Conservation (phyloP, 1,140 invertebrate genomes). For the Platorchestia sp. region DNA sequence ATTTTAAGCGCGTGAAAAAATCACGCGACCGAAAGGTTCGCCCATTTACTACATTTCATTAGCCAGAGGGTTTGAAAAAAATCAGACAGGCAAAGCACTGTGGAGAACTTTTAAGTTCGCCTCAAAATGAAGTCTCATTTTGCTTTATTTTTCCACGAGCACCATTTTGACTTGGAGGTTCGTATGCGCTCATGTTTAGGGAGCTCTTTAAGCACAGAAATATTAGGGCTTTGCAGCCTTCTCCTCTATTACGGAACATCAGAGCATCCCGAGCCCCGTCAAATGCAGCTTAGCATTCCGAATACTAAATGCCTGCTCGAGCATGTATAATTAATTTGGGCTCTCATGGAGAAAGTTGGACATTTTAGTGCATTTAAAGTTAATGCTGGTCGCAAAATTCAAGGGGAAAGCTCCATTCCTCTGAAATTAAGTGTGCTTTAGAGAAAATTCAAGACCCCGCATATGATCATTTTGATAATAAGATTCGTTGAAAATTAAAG, state of each 20-base stretch:
- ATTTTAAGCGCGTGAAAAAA: not conserved
- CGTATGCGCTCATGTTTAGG: not conserved
- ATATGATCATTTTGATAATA: constrained; percentile 18
- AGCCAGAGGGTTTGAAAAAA: not conserved
- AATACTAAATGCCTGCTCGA: constrained; percentile 39
- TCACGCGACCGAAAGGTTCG: not conserved
- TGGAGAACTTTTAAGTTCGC: not conserved
- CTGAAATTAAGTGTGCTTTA: not conserved
- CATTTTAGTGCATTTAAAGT: constrained; percentile 33
- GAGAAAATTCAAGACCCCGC: not conserved
- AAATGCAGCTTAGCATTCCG: constrained; percentile 16
- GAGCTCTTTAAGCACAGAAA: not conserved
- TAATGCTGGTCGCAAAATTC: constrained; percentile 31
- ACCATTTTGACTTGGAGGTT: not conserved
- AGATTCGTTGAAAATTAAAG: not conserved
- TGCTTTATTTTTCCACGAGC: not conserved
- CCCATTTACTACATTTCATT: not conserved
- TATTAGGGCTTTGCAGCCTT: not conserved
- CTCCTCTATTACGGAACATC: not conserved
- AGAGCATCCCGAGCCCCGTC: not conserved
- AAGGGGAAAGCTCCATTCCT: not conserved
- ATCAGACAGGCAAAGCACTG: not conserved
- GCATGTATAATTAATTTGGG: constrained; percentile 36
- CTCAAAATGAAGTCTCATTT: not conserved
- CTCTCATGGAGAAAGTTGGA: not conserved